Percentiles rank a stretch among this genome's conserved stretches.
phyloP scores from a whole-genome alignment of 2,888 invertebrate species.

The Sipunculus nudus region DNA sequence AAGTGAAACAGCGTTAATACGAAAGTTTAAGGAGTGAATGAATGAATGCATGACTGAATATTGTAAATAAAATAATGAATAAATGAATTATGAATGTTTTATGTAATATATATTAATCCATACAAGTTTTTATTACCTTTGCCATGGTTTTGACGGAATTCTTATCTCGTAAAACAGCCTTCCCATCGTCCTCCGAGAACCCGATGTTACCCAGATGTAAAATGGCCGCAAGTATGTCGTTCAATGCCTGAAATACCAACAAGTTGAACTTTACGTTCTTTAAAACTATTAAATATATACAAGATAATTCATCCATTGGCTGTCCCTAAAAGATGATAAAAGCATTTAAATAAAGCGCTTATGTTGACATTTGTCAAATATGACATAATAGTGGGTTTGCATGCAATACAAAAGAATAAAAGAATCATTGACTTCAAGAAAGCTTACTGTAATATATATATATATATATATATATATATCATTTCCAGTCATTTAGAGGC shows the following conservation, averaged over 20 bases:
- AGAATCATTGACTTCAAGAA: not conserved
- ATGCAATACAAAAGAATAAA: not conserved
- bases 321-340: not conserved
- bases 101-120: too few relatives aligned
- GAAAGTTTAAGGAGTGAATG: too few relatives aligned
- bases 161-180: slow-evolving; percentile 75
- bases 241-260: slow-evolving; percentile 68
- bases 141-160: slow-evolving; percentile 76
- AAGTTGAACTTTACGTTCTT: too few relatives aligned
- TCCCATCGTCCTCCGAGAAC: slow-evolving; percentile 74
- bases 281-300: too few relatives aligned
- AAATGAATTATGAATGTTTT: too few relatives aligned
- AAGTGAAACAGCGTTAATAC: too few relatives aligned
- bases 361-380: not conserved
- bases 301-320: not conserved
- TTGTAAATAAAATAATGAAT: too few relatives aligned
- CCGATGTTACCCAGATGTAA: slow-evolving; percentile 88
- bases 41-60: too few relatives aligned
- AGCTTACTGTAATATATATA: not conserved
- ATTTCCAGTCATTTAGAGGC: too few relatives aligned
- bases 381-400: too few relatives aligned
- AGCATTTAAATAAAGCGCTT: not conserved
- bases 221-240: slow-evolving; percentile 83
- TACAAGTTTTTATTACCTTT: too few relatives aligned
- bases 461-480: too few relatives aligned